phyloP scores from a whole-genome alignment of 2,888 invertebrate genomes.

The Andrena dorsata region DNA sequence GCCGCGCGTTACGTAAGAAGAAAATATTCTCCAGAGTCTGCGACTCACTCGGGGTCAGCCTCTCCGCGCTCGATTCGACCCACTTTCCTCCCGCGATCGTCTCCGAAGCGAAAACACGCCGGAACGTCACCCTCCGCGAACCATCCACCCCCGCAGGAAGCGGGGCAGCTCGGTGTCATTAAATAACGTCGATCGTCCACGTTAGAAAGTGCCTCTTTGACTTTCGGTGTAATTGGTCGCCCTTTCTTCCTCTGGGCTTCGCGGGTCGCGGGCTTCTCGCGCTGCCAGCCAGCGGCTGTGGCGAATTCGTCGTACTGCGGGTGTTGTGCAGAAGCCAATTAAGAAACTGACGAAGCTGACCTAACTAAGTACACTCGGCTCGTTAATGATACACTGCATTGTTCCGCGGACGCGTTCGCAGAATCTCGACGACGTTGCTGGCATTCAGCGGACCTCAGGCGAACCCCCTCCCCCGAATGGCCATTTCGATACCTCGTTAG shows the following conservation, averaged over 20 bases:
- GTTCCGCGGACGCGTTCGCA: constrained; percentile 41
- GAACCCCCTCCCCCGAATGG: constrained; percentile 22
- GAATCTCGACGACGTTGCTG: constrained; percentile 42
- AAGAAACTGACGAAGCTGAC: constrained; percentile 67
- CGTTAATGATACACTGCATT: constrained; percentile 67
- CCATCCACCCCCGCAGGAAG: no score
- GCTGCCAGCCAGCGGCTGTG: not conserved
- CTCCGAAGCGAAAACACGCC: not conserved
- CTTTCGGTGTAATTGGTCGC: constrained; percentile 2
- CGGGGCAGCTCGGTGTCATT: no score
- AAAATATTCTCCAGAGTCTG: not conserved
- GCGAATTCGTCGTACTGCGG: constrained; percentile 46
- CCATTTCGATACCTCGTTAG: constrained; percentile 63
- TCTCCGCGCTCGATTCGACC: not conserved
- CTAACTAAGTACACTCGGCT: constrained; percentile 61
- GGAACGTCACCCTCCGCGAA: not conserved
- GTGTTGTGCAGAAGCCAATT: constrained; percentile 58
- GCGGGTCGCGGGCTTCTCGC: constrained; percentile 6
- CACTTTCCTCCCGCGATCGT: not conserved
- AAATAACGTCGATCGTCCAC: not conserved
- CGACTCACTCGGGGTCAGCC: not conserved
- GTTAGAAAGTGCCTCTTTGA: not conserved
- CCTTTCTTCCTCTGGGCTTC: not conserved
- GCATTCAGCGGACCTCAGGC: constrained; percentile 37
- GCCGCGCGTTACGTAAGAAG: not conserved